These are phyloP conservation scores for Arothron firmamentum DNA, from an alignment of 2,113 vertebrate genomes.

Conservation along the genomic window DNA sequence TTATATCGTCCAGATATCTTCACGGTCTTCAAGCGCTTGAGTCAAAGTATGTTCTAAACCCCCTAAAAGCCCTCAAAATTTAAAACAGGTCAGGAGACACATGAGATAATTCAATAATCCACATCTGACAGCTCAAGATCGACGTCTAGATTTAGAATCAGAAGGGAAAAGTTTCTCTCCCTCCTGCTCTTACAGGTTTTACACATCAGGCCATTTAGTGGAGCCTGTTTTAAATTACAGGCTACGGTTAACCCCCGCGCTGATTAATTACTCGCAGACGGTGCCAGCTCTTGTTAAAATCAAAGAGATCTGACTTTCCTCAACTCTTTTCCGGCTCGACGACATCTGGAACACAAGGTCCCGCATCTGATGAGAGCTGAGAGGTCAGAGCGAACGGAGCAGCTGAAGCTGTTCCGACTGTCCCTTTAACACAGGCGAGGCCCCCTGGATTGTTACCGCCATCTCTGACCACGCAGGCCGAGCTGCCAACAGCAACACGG, in stretches of 20 bases:
- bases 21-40: too few species aligned
- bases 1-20: too few species aligned
- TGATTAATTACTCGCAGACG: slow-evolving; percentile 60
- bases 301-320: slow-evolving; percentile 46
- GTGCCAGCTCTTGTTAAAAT: slow-evolving; percentile 36
- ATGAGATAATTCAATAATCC: too few species aligned
- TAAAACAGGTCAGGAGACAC: too few species aligned
- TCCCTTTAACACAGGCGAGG: slow-evolving; percentile 12
- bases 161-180: background rate
- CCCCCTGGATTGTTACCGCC: background rate
- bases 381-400: slow-evolving; percentile 17
- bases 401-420: background rate
- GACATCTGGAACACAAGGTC: slow-evolving; percentile 25
- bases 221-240: slow-evolving; percentile 64
- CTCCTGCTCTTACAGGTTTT: slow-evolving; percentile 5
- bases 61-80: too few species aligned
- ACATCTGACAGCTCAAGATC: too few species aligned
- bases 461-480: background rate
- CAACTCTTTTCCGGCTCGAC: slow-evolving; percentile 27
- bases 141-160: background rate
- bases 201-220: slow-evolving; percentile 19
- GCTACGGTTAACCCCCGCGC: slow-evolving; percentile 40
- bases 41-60: too few species aligned
- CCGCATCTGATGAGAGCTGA: slow-evolving; percentile 63
- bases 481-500: slow-evolving; percentile 1